Evolutionary conservation across 2,797 vertebrate species (phyloP).

Genomic region (Phataginus tetradactyla): DNA sequence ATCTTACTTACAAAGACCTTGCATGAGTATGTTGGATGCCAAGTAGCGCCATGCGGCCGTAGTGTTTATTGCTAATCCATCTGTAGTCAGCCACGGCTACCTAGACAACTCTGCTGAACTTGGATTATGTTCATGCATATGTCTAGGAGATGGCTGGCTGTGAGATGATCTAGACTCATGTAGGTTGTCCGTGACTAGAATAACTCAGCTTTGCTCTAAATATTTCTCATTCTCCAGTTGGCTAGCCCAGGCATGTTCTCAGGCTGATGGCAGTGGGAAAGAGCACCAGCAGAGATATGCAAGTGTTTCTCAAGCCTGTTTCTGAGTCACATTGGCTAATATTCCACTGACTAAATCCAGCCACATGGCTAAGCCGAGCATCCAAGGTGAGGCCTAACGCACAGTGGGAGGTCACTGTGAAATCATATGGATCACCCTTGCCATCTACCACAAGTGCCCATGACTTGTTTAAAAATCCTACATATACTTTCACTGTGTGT

Average conservation of each 20-base stretch:
- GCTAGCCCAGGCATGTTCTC: neutral
- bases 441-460: fast-evolving
- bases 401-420: no score
- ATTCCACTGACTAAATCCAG: neutral
- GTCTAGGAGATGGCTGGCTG: neutral
- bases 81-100: neutral
- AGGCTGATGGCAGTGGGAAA: neutral
- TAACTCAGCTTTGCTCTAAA: neutral
- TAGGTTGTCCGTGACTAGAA: neutral
- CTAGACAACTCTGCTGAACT: neutral
- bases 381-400: neutral
- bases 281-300: neutral
- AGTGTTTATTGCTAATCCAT: neutral
- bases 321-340: neutral
- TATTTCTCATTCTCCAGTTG: neutral
- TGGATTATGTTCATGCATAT: neutral
- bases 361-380: neutral
- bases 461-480: neutral
- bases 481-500: neutral
- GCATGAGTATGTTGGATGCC: neutral
- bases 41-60: neutral
- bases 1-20: neutral
- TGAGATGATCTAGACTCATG: neutral
- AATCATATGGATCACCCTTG: neutral
- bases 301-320: neutral